Conservation (phyloP, 2,113 vertebrate species). For the Fregetta grallaria region DNA sequence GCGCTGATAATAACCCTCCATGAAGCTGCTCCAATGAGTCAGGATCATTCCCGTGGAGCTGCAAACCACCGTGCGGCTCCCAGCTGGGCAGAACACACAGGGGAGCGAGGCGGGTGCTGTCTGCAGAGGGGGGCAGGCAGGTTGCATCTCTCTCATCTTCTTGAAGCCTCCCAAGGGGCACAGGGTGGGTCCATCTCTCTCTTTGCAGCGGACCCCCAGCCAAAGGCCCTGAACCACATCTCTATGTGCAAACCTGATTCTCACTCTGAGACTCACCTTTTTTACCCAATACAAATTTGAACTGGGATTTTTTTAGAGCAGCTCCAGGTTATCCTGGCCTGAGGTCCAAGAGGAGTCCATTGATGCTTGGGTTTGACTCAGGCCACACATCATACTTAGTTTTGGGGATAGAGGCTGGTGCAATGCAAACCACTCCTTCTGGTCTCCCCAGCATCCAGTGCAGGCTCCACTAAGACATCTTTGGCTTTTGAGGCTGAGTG, state of each 20-base stretch:
- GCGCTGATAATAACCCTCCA: background rate
- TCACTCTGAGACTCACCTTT: background rate
- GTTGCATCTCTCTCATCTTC: background rate
- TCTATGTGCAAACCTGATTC: background rate
- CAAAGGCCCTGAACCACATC: background rate
- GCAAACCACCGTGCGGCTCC: background rate
- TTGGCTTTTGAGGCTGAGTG: background rate
- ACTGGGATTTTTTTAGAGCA: background rate
- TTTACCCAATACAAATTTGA: background rate
- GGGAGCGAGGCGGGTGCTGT: background rate
- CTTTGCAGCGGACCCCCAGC: background rate
- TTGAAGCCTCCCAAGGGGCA: background rate
- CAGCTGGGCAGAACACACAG: rapidly evolving
- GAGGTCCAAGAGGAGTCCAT: background rate
- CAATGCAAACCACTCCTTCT: background rate
- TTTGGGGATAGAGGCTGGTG: background rate
- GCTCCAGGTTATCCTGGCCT: background rate
- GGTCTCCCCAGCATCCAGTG: background rate
- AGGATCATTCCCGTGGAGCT: background rate
- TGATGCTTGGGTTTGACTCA: background rate
- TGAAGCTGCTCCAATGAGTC: background rate
- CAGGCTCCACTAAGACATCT: background rate
- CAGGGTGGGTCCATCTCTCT: background rate
- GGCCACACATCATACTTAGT: background rate
- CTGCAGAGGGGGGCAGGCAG: background rate